These are phyloP conservation scores for Channa striata DNA, from an alignment of 2,797 vertebrate species.

Conservation along the genomic window DNA sequence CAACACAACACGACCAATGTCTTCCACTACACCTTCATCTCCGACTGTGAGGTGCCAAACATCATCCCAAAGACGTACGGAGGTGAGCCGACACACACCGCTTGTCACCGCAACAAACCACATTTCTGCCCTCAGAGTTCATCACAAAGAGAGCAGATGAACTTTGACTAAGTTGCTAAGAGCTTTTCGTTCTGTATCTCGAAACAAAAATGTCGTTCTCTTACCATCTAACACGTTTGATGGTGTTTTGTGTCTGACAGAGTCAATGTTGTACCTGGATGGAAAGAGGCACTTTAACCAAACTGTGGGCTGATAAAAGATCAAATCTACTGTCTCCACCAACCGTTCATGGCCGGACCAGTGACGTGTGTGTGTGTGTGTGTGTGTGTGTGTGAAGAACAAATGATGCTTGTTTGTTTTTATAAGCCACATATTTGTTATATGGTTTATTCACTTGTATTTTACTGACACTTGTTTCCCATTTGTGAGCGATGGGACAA, in stretches of 20 bases:
- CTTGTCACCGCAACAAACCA: neutral
- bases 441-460: neutral
- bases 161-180: too few species aligned
- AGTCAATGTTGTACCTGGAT: conserved; percentile 98
- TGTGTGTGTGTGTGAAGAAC: too few species aligned
- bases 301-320: conserved; percentile 69
- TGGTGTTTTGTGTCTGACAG: conserved; percentile 77
- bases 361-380: neutral
- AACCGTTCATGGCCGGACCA: conserved; percentile 18
- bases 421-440: neutral
- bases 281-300: conserved; percentile 93
- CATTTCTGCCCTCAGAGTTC: too few species aligned
- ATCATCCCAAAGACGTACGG: conserved; percentile 83
- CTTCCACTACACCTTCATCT: conserved; percentile 95
- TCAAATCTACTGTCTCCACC: conserved; percentile 8
- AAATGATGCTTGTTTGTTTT: rapidly evolving
- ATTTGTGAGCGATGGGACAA: neutral
- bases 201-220: too few species aligned
- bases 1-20: conserved; percentile 95
- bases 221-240: neutral
- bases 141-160: too few species aligned
- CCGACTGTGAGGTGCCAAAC: conserved; percentile 87
- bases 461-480: neutral
- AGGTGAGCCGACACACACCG: conserved; percentile 58
- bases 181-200: too few species aligned